Evolutionary conservation across 2,113 vertebrate species (phyloP).

Genomic region (Dolichallabes microphthalmus): DNA sequence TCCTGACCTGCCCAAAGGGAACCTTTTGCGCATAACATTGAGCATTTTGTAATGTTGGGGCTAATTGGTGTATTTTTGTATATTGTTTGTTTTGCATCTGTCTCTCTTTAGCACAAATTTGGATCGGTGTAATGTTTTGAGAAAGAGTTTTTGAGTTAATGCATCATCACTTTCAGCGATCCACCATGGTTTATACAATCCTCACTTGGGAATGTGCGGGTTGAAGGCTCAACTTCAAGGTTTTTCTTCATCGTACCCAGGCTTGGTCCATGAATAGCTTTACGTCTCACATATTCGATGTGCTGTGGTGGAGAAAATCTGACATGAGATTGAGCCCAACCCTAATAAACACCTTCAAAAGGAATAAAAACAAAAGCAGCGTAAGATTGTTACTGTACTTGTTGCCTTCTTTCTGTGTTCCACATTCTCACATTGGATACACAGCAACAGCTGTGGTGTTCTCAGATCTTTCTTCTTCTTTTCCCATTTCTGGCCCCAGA

Average conservation of each 20-base stretch:
- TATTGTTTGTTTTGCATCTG: neutral
- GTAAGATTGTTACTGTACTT: constrained; percentile 3
- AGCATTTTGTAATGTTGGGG: too few relatives aligned
- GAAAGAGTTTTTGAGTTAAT: neutral
- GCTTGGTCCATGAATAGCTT: constrained; percentile 14
- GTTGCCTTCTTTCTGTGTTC: neutral
- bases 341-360: constrained; percentile 1
- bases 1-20: too few relatives aligned
- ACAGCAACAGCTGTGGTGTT: constrained; percentile 21
- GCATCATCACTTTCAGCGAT: constrained; percentile 3
- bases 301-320: neutral
- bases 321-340: constrained; percentile 15
- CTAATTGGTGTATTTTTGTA: neutral
- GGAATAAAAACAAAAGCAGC: neutral
- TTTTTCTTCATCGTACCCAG: neutral
- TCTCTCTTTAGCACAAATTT: neutral
- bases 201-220: constrained; percentile 27
- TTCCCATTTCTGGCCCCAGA: neutral
- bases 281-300: neutral
- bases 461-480: constrained; percentile 5
- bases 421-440: neutral
- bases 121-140: neutral
- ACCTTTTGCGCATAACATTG: too few relatives aligned
- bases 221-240: constrained; percentile 16
- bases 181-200: neutral